Base-by-base conservation (phyloP, 2,797 vertebrate genomes). In the Benthosema pterotum region DNA sequence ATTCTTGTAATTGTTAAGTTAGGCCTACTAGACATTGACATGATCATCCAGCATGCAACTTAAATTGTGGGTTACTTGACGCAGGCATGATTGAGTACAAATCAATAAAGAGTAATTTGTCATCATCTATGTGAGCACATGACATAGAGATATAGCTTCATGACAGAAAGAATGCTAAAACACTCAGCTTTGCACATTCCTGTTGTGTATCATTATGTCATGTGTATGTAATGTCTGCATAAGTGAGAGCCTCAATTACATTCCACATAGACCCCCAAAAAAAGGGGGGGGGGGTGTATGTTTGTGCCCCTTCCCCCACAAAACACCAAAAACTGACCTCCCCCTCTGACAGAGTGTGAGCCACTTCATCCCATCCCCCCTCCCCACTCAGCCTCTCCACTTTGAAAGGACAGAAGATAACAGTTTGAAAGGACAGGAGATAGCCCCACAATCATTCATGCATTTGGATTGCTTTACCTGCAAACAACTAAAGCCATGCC, bases 401-500 rank as follows among this genome's bases (percentile, higher is more conserved):
- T 89, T 87, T 90, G 84, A 90, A 93, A 91, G 80, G 87, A 90
- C 87, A 93, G 88, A 87, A 92, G 92, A 93, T 91, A 91, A 87
- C 85, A 83, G 80, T 90, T 89, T 91, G 87, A 90, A 91, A 91
- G 84, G 84, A 89, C 88, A 92, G 89, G 90, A 89, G 87, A 92
- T 91, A 88, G 88, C 85, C 89, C 86, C 72, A 85, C 81, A 88
- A 88, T 93, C 88, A 84, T 90, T 80, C 78, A 87, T 88, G 82
- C 75, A 89, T 89, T 91, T 87, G 86, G 79, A 91, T 78, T 80
- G 79, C 72, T 90, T 90, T 92, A 93, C 91, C 92, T 92, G 91
- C 83, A 91, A 91, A 87, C 80, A 83, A 72, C 81, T 55, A 87
- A 69, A 72, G 78, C 77, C 71, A 72, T 75, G 74, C 63, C 67